These are phyloP conservation scores for Psophia crepitans DNA, from an alignment of 2,113 vertebrate genomes.

Conservation along the genomic window DNA sequence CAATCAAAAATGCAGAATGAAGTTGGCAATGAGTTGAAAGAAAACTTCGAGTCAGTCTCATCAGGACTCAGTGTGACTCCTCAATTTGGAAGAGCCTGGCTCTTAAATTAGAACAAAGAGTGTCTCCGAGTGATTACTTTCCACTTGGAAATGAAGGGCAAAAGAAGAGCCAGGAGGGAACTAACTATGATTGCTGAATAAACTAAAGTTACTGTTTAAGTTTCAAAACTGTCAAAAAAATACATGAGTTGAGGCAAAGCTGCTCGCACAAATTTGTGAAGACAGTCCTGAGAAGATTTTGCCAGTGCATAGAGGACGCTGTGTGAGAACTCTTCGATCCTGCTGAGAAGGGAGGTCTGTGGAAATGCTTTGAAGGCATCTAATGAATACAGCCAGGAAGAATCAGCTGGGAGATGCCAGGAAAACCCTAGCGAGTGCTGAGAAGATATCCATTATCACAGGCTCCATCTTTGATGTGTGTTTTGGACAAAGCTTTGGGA, in stretches of 20 bases:
- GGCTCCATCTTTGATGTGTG: neutral
- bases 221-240: neutral
- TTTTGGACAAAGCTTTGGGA: neutral
- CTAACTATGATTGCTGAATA: neutral
- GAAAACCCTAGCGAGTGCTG: neutral
- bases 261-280: neutral
- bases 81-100: neutral
- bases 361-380: slow-evolving; percentile 13
- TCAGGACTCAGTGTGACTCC: neutral
- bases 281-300: neutral
- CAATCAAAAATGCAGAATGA: neutral
- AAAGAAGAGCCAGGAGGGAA: neutral
- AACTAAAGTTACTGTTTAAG: neutral
- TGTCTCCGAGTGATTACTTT: neutral
- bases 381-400: neutral
- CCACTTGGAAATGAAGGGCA: neutral
- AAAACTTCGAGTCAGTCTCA: neutral
- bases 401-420: neutral
- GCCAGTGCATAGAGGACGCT: neutral
- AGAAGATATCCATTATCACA: neutral
- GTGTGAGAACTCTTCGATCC: neutral
- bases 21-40: neutral
- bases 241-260: neutral
- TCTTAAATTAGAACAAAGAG: neutral
- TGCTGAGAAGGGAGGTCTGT: neutral